phyloP scores from a whole-genome alignment of 2,113 vertebrate species.

The Holacanthus passer region DNA sequence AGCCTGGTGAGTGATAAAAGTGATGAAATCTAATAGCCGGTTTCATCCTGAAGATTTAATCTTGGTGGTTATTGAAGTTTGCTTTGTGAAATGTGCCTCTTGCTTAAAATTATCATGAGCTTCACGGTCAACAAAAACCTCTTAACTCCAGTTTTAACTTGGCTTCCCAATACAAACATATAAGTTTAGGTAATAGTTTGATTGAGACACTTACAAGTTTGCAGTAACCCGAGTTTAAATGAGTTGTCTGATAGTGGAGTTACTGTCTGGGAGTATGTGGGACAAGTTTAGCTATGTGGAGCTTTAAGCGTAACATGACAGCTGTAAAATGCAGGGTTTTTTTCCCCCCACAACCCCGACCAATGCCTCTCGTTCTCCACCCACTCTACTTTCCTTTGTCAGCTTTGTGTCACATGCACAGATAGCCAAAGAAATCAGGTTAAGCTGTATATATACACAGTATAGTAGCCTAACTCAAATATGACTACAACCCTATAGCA shows the following conservation, averaged over 20 bases:
- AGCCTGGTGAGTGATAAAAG: conserved; percentile 2
- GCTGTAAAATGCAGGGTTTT: background rate
- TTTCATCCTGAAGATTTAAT: conserved; percentile 10
- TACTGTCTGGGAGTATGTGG: background rate
- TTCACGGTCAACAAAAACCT: background rate
- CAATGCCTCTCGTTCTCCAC: background rate
- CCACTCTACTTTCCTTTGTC: background rate
- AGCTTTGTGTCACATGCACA: background rate
- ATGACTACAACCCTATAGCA: background rate
- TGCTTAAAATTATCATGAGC: conserved; percentile 1
- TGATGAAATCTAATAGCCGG: conserved; percentile 17
- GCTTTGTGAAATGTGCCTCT: conserved; percentile 14
- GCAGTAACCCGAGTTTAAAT: background rate
- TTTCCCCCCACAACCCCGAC: background rate
- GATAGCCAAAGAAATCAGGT: background rate
- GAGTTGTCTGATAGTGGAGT: background rate
- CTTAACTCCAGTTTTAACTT: background rate
- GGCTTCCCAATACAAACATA: background rate
- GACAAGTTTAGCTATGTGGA: background rate
- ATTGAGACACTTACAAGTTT: background rate
- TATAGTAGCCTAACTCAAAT: background rate
- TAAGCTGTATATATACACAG: background rate
- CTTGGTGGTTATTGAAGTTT: conserved; percentile 10
- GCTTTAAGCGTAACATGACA: background rate
- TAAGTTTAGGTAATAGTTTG: background rate